Evolutionary conservation across 2,113 vertebrate genomes (phyloP).

Genomic region (Theropithecus gelada): DNA sequence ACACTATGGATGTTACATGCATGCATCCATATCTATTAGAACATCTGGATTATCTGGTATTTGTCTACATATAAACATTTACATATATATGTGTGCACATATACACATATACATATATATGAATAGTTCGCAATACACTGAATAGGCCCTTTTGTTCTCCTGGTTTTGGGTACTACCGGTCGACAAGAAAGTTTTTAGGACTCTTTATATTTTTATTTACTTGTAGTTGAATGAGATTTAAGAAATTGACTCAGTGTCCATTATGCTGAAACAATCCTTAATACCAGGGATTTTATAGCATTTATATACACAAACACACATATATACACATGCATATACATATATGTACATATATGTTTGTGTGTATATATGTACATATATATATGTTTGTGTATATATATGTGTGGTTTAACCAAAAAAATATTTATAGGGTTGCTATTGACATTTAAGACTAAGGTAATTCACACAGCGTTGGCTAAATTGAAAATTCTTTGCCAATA

Average conservation of each 20-base stretch:
- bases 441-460: not conserved
- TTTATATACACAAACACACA: too few species aligned
- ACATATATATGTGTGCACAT: not conserved
- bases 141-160: not conserved
- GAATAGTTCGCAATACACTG: not conserved
- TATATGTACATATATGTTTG: too few species aligned
- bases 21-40: not conserved
- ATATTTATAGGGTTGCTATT: not conserved
- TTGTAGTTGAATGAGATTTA: not conserved
- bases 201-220: not conserved
- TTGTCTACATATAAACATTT: not conserved
- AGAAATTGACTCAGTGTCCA: not conserved
- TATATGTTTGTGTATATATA: too few species aligned
- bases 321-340: too few species aligned
- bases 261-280: not conserved
- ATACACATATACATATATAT: not conserved
- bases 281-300: not conserved
- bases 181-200: not conserved
- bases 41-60: not conserved
- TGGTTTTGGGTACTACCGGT: not conserved
- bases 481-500: not conserved
- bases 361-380: too few species aligned
- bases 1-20: not conserved
- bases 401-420: too few species aligned
- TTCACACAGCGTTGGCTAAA: not conserved